Base-by-base conservation (phyloP, 2,113 vertebrate genomes). In the Dasypus novemcinctus region DNA sequence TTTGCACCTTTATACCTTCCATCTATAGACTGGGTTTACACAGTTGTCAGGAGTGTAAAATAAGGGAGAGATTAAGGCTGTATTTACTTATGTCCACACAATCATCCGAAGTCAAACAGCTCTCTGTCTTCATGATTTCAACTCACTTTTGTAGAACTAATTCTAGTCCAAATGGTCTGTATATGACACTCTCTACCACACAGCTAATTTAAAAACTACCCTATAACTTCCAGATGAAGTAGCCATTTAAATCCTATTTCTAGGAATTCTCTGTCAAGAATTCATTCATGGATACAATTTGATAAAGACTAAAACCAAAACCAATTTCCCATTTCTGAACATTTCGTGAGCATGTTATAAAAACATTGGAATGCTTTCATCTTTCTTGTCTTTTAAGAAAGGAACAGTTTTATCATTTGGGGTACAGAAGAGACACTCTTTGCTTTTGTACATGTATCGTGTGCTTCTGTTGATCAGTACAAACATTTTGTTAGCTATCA, bases 401-500 rank as follows among this genome's bases (percentile, higher is more conserved):
- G 0, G 1, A 91, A 79, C 54, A 52, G 63, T 89, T 93, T 93
- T 95, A 36, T 96, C 91, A 88, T 17, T 81, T 87, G 68, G 33
- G 33, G 93, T 71, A 87, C 81, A 97, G 96, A 95, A 97, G 87
- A 79, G 33, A 29, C 38, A 89, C 76, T 63, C 63, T 66, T 29
- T 29, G 33, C 69, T 96, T 96, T 84, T 93, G 87, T 68, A 80
- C 0, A 20, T 96, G 76, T 87, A 71, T 61, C 76, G 25, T 61
- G 15, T 43, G 31, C 18, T 92, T 95, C 75, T 54, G 38, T 23
- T 66, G 93, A 72, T 63, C 38, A 7, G 1, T 66, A 68, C n/a
- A 87, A 66, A 79, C 0, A 0, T 25, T 85, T 38, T 54, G 52
- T 98, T 94, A 99, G 89, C 98, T 98, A 71, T 98, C 98, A 66